These are phyloP conservation scores for Drosophila insularis DNA, from an alignment of 1,140 invertebrate species.

Conservation along the genomic window DNA sequence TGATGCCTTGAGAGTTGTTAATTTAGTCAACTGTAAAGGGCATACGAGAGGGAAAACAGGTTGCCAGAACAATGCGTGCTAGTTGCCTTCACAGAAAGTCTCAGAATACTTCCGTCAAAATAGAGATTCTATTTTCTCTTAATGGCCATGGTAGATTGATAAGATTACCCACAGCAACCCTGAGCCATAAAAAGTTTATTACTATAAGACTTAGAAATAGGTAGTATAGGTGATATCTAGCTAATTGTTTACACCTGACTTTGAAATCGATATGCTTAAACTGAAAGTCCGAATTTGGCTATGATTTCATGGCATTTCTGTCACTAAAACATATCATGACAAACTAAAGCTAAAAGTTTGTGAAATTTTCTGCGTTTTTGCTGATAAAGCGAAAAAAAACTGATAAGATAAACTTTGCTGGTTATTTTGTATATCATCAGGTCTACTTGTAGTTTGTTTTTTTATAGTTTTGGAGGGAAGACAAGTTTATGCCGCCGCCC, in stretches of 20 bases:
- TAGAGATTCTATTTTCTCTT: neutral
- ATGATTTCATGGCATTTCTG: neutral
- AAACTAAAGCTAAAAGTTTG: constrained; percentile 3
- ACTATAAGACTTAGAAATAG: neutral
- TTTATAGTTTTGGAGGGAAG: neutral
- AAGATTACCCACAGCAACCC: neutral
- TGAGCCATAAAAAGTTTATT: neutral
- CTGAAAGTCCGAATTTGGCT: constrained; percentile 15
- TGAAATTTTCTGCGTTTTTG: neutral
- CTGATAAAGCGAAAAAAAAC: neutral
- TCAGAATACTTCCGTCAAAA: constrained; percentile 1
- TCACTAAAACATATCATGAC: constrained; percentile 12
- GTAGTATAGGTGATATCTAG: neutral
- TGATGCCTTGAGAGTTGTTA: constrained; percentile 18
- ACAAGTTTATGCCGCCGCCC: neutral
- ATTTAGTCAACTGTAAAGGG: constrained; percentile 22
- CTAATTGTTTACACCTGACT: constrained; percentile 55
- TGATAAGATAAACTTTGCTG: constrained; percentile 39
- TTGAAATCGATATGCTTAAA: constrained; percentile 18
- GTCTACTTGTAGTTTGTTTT: constrained; percentile 20
- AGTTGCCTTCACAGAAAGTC: constrained; percentile 3
- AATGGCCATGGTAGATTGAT: neutral
- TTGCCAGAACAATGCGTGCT: neutral
- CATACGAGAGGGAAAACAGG: constrained; percentile 2
- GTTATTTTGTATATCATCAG: constrained; percentile 38